Evolutionary conservation across 2,113 vertebrate genomes (phyloP).

Genomic region (Vimba vimba): DNA sequence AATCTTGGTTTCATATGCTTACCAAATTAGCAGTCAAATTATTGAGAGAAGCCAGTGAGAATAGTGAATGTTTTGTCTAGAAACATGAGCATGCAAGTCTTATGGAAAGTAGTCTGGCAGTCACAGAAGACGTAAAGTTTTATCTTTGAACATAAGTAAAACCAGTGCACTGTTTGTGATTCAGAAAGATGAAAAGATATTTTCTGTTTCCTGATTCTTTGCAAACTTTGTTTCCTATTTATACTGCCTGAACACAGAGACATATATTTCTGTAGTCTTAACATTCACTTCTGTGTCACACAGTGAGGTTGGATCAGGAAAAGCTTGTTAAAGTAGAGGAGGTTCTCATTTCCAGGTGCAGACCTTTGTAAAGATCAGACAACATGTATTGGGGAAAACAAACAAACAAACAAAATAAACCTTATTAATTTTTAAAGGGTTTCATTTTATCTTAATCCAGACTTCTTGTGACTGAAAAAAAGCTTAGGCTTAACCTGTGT

Average conservation of each 20-base stretch:
- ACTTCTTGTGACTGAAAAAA: no score
- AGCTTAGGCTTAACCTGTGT: no score
- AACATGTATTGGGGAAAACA: no score
- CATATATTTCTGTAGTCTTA: background rate
- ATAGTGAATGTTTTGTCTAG: background rate
- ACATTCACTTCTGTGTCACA: background rate
- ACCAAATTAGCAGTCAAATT: constrained; percentile 49
- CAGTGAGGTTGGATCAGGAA: background rate
- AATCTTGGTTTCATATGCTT: constrained; percentile 42
- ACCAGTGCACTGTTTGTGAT: background rate
- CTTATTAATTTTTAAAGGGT: no score
- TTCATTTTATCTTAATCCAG: no score
- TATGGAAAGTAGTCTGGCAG: constrained; percentile 31
- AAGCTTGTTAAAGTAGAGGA: background rate
- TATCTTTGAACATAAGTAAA: constrained; percentile 24
- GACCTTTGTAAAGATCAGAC: background rate
- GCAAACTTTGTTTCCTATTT: background rate
- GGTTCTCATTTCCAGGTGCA: background rate
- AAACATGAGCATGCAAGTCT: constrained; percentile 22
- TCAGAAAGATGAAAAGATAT: background rate
- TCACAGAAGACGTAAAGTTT: constrained; percentile 12
- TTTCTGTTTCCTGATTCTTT: background rate
- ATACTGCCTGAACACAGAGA: background rate
- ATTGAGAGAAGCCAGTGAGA: background rate
- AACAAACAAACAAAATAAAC: no score